Conservation (phyloP, 2,113 vertebrate species). For the Rhea americana region DNA sequence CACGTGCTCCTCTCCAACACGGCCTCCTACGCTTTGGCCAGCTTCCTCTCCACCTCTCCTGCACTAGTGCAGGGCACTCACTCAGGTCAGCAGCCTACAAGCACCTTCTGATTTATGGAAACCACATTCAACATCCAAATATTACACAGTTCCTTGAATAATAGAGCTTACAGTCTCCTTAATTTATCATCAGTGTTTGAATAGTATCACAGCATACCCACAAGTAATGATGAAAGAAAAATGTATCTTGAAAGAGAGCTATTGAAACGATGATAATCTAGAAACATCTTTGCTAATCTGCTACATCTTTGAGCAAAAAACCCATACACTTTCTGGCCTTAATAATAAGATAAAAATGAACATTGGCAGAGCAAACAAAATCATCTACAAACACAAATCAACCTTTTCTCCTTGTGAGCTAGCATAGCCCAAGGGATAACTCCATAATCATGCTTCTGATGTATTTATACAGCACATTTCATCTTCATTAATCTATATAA, state of each 20-base stretch:
- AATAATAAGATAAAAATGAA: not conserved
- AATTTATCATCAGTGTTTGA: constrained; percentile 28
- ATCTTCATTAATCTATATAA: constrained; percentile 56
- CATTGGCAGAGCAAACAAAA: constrained; percentile 27
- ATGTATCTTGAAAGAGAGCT: not conserved
- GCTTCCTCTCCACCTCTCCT: not conserved
- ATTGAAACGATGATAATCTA: not conserved
- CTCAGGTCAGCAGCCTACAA: rapidly evolving
- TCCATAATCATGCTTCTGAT: not conserved
- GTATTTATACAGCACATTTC: constrained; percentile 41
- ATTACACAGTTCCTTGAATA: not conserved
- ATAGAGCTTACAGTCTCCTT: not conserved
- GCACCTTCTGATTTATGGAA: not conserved
- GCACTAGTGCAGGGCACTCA: not conserved
- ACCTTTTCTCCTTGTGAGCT: constrained; percentile 55
- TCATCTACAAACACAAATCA: constrained; percentile 50
- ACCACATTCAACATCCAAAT: not conserved
- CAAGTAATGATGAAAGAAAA: not conserved
- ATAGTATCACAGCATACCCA: not conserved
- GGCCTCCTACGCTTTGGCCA: not conserved
- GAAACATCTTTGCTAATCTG: not conserved
- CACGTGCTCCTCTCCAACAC: not conserved
- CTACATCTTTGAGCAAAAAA: constrained; percentile 8
- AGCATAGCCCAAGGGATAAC: constrained; percentile 46
- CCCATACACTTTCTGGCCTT: not conserved